These are phyloP conservation scores for Theristus sp. DNA, from an alignment of 2,888 invertebrate species.

Conservation along the genomic window DNA sequence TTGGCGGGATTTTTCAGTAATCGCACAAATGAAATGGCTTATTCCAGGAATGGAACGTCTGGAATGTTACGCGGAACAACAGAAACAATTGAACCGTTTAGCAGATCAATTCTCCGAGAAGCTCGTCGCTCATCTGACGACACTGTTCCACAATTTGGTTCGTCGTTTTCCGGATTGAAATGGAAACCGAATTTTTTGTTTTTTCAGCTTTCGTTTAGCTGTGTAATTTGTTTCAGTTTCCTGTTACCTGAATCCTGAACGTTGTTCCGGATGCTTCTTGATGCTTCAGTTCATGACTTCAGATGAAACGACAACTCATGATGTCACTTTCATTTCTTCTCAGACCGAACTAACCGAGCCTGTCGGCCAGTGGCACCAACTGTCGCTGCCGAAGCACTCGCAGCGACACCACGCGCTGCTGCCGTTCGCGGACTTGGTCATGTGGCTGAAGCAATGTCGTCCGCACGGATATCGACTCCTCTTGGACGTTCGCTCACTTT, in stretches of 20 bases:
- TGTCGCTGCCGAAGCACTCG: conserved; percentile 54
- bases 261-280: background rate
- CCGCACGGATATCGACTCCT: conserved; percentile 54
- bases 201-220: too few relatives aligned
- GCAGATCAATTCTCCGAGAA: conserved; percentile 59
- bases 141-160: conserved; percentile 77
- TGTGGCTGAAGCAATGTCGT: conserved; percentile 39
- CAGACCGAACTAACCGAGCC: background rate
- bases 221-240: too few relatives aligned
- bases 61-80: conserved; percentile 11
- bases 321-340: background rate
- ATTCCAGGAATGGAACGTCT: conserved; percentile 5
- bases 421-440: conserved; percentile 46
- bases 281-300: background rate
- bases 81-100: conserved; percentile 42
- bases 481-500: conserved; percentile 37
- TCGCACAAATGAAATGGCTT: too few relatives aligned
- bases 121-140: conserved; percentile 72
- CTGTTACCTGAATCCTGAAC: background rate
- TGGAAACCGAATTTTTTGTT: too few relatives aligned
- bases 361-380: conserved; percentile 25
- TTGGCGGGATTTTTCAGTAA: background rate
- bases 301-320: background rate
- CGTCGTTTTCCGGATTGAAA: too few relatives aligned
- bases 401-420: conserved; percentile 64